Base-by-base conservation (phyloP, 2,113 vertebrate species). In the Saccopteryx leptura region DNA sequence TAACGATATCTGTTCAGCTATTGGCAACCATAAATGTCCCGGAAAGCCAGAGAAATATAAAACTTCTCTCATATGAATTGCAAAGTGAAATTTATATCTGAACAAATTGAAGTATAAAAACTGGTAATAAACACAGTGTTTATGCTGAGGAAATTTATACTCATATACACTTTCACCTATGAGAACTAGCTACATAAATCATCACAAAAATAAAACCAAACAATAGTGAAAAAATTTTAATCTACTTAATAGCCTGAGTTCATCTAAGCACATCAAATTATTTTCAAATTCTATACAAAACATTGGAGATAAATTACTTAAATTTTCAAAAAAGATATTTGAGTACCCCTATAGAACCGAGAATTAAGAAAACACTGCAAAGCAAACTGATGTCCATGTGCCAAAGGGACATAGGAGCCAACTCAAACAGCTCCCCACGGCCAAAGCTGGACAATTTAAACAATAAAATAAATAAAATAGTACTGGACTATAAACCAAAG, bases 1-100 rank as follows among this genome's bases (percentile, higher is more conserved):
- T 91, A 92, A 95, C 63, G 74, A 39, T 52, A 91, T 71, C 61
- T 72, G 88, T 93, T 93, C 61, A 95, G 87, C 93, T 95, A 92
- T 63, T 96, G 86, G 61, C 79, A 97, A 74, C 52, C 52, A 61
- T 11, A 90, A 95, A 79, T 0, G 1, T 68, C 75, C 78, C 84
- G 21, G 18, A 95, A 95, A 96, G 92, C 86, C 86, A 88, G 5
- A n/a, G 63, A 84, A 72, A 91, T 81, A 76, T 79, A 95, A 96
- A 97, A 92, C 82, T 61, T 83, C 85, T 96, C 52, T 68, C 90
- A 95, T 76, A 69, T 68, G 91, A 96, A 76, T 90, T 83, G 78
- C 74, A 96, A 96, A 92, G 46, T 4, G 10, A 94, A 96, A 86
- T 31, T 33, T 65, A 60, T 4, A 92, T 46, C 54, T 84, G 61